phyloP scores from a whole-genome alignment of 1,140 invertebrate genomes.

The Zaprionus davidi region DNA sequence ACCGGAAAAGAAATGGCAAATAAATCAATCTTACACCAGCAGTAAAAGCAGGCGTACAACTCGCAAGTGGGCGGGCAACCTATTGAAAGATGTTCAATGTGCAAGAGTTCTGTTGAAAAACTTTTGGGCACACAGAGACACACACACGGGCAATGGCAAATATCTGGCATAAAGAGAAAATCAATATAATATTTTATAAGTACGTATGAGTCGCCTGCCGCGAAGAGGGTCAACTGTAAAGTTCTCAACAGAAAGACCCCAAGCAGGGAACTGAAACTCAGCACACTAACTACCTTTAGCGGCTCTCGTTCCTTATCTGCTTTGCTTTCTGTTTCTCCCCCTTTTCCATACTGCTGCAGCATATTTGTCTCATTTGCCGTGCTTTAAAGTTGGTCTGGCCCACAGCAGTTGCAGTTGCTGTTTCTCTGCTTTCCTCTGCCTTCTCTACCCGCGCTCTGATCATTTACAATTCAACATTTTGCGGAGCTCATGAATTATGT shows the following conservation, averaged over 20 bases:
- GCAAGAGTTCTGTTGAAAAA: constrained; percentile 12
- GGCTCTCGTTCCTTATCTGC: constrained; percentile 4
- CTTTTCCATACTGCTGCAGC: background rate
- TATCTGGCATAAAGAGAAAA: constrained; percentile 24
- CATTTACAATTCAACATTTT: constrained; percentile 79
- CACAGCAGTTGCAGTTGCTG: background rate
- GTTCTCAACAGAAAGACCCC: constrained; percentile 33
- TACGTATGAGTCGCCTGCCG: constrained; percentile 3
- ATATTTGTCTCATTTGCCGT: constrained; percentile 47
- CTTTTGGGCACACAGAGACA: background rate
- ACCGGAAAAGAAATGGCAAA: constrained; percentile 55
- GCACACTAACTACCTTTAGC: constrained; percentile 1
- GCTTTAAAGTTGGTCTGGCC: constrained; percentile 29
- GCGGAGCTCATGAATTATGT: constrained; percentile 68
- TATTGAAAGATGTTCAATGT: background rate
- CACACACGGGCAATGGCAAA: constrained; percentile 1
- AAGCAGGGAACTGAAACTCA: constrained; percentile 1
- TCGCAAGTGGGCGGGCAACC: constrained; percentile 7
- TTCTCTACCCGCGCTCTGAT: constrained; percentile 47
- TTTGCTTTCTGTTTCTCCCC: constrained; percentile 4
- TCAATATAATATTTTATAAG: constrained; percentile 45
- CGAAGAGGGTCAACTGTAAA: constrained; percentile 42
- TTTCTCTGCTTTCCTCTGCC: background rate
- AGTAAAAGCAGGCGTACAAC: constrained; percentile 40
- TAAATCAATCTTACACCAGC: constrained; percentile 78